A percentile compares a stretch with the other conserved stretches of the same genome.
Conservation (phyloP, 2,113 vertebrate species). For the Tetraodon nigroviridis region DNA sequence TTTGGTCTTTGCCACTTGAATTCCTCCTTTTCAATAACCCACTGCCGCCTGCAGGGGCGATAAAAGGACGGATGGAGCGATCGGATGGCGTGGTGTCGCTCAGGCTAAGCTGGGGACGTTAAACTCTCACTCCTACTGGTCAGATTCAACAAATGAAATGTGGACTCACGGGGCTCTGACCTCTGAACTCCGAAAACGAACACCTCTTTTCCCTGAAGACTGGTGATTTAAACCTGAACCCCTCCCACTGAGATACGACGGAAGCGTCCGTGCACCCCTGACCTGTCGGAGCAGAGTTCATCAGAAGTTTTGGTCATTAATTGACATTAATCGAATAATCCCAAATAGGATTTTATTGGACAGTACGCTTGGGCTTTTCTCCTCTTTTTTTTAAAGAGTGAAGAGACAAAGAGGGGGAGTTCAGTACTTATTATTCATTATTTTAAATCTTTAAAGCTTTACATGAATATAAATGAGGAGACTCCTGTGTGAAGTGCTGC, state of each 20-base stretch:
- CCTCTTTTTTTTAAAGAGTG: slow-evolving; percentile 12
- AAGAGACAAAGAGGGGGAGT: slow-evolving; percentile 19
- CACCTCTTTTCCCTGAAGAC: slow-evolving; percentile 6
- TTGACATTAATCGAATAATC: slow-evolving; percentile 60
- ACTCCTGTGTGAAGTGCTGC: slow-evolving; percentile 26
- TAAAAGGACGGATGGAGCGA: slow-evolving; percentile 14
- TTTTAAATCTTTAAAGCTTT: slow-evolving; percentile 65
- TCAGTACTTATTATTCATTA: slow-evolving; percentile 59
- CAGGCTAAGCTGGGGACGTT: background rate
- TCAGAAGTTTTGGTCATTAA: slow-evolving; percentile 58
- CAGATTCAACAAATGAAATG: no score
- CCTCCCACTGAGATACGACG: slow-evolving; percentile 23
- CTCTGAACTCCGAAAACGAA: slow-evolving; percentile 18
- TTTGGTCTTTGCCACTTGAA: background rate
- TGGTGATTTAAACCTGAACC: slow-evolving; percentile 59
- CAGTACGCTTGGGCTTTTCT: slow-evolving; percentile 36
- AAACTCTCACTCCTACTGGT: background rate
- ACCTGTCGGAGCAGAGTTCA: slow-evolving; percentile 29
- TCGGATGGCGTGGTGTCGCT: slow-evolving; percentile 20
- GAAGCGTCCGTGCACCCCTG: slow-evolving; percentile 48
- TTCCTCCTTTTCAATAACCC: slow-evolving; percentile 20
- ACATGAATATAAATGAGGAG: slow-evolving; percentile 63
- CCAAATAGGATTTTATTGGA: slow-evolving; percentile 55
- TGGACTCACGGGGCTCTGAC: slow-evolving; percentile 10
- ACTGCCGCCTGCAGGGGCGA: slow-evolving; percentile 9